Base-by-base conservation (phyloP, 2,113 vertebrate species). In the Phyllostomus discolor region DNA sequence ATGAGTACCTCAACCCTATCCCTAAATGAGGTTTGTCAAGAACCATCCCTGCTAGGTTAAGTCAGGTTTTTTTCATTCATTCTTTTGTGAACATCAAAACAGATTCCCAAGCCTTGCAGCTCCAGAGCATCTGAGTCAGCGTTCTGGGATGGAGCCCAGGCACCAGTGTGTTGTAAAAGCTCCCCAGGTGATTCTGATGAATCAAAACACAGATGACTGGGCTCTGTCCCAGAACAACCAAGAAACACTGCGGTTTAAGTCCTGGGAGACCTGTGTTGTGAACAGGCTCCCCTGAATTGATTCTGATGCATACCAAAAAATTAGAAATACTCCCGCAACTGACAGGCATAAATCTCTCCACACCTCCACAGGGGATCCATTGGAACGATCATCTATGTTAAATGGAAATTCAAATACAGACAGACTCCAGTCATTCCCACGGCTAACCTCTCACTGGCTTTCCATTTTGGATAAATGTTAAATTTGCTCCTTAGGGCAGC, bases 391-490 rank as follows among this genome's bases (percentile, higher is more conserved):
- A 76, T 33, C 79, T 67, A 28, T 48, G 20, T 59, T 90, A 92
- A 96, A 93, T 85, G 67, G 88, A 67, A 57, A 80, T 76, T 89
- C 89, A 66, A 82, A 85, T 76, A 54, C 15, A 87, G 33, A 59
- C 70, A 90, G 81, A 52, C 12, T 64, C 66, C n/a, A 90, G 35
- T 38, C 46, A 79, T 46, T 33, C 33, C 88, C 72, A 95, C 79
- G 83, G 76, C 54, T 91, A 86, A 62, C 48, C 50, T 97, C 59
- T 81, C 46, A 28, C 38, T 70, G 93, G 78, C 46, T 92, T 91
- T 96, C 82, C 64, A 75, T 17, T 80, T 85, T 94, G 54, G 66
- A 75, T 92, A 97, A 88, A 83, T 62, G 89, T 67, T 95, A 95
- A 72, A 76, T 94, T 95, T 85, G 41, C 62, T 92, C 80, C 31